phyloP scores from a whole-genome alignment of 2,797 vertebrate species.

The Dermochelys coriacea region DNA sequence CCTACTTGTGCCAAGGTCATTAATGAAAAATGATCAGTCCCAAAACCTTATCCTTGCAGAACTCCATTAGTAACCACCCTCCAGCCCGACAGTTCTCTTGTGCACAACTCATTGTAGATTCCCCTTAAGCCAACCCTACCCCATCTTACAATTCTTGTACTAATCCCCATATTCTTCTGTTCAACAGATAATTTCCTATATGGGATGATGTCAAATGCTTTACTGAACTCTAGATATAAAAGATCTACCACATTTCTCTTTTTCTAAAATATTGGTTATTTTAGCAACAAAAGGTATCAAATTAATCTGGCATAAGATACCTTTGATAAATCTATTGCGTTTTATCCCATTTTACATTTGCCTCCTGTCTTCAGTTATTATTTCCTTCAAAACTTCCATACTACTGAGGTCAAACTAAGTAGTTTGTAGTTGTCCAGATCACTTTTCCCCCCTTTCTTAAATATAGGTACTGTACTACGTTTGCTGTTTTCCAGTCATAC shows the following conservation, averaged over 20 bases:
- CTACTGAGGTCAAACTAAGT: no score
- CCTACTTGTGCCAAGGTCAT: neutral
- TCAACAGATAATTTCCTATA: neutral
- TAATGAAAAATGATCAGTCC: neutral
- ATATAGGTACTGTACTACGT: no score
- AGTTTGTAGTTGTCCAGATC: no score
- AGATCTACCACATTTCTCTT: no score
- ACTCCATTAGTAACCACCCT: neutral
- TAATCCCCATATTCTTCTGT: neutral
- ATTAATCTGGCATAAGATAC: no score
- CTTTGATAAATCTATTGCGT: no score
- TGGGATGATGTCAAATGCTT: neutral
- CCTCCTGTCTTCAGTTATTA: no score
- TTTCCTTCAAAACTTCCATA: no score
- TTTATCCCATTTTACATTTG: no score
- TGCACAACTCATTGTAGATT: neutral
- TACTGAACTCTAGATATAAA: neutral
- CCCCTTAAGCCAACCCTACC: neutral
- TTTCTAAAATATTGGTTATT: neutral
- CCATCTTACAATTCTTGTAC: neutral
- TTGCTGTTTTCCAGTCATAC: no score
- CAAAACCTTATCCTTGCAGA: neutral
- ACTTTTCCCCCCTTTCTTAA: no score
- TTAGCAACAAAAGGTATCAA: neutral
- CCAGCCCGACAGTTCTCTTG: neutral